Evolutionary conservation across 2,888 invertebrate species (phyloP).

Genomic region (Tryphoninae sp.): DNA sequence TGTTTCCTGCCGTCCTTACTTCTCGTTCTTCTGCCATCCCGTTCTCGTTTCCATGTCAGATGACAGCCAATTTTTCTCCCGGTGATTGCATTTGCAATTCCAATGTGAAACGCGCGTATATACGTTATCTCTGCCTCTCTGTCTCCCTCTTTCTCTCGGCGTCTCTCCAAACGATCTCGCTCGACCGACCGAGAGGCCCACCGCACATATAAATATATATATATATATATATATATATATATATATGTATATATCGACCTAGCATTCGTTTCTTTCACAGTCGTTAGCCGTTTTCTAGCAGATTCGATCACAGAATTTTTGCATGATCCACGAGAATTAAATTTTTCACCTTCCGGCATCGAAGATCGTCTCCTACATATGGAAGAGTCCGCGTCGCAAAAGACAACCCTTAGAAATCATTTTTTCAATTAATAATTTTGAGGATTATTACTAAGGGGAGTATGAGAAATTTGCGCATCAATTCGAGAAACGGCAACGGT

Average conservation of each 20-base stretch:
- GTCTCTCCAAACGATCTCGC: conserved; percentile 37
- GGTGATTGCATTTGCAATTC: conserved; percentile 81
- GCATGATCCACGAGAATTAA: too few species aligned
- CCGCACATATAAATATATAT: conserved; percentile 35
- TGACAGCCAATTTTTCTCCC: conserved; percentile 81
- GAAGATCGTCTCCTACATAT: too few species aligned
- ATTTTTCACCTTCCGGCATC: too few species aligned
- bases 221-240: conserved; percentile 21
- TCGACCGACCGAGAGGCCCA: conserved; percentile 40
- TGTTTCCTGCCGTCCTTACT: conserved; percentile 40
- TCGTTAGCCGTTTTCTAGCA: conserved; percentile 44
- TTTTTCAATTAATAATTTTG: too few species aligned
- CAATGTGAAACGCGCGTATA: conserved; percentile 69
- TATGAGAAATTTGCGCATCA: background rate
- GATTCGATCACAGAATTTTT: background rate
- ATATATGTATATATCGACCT: conserved; percentile 21
- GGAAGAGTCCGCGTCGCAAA: too few species aligned
- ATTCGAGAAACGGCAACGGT: background rate
- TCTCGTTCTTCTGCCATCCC: conserved; percentile 25
- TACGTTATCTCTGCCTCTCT: conserved; percentile 17
- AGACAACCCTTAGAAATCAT: too few species aligned
- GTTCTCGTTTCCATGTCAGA: conserved; percentile 73
- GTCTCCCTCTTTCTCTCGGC: conserved; percentile 25
- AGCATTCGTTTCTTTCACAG: conserved; percentile 56
- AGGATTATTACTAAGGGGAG: background rate